Conservation (phyloP, 1,140 invertebrate genomes). For the Macrobrachium rosenbergii region DNA sequence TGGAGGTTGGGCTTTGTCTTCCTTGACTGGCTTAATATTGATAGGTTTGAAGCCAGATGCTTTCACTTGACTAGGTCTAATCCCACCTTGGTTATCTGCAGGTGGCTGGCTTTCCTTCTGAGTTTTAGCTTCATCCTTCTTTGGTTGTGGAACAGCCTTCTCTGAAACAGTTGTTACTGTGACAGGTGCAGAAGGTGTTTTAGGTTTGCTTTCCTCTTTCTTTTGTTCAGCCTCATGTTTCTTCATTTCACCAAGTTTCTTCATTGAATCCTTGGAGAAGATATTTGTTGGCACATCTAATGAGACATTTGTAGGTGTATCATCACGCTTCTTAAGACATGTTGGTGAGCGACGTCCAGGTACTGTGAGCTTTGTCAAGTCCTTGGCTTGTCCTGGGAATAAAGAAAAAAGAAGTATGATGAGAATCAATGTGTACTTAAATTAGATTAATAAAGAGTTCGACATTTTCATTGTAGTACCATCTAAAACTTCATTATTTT, state of each 20-base stretch:
- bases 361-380: constrained; percentile 54
- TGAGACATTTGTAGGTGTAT: neutral
- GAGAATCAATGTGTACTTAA: neutral
- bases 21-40: neutral
- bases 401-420: neutral
- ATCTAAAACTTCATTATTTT: neutral
- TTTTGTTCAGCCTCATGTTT: neutral
- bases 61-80: neutral
- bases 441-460: neutral
- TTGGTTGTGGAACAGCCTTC: neutral
- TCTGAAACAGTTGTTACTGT: constrained; percentile 24
- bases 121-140: constrained; percentile 23
- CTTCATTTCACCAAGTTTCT: constrained; percentile 17
- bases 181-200: neutral
- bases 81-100: neutral
- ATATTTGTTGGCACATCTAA: constrained; percentile 49
- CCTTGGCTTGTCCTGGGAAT: constrained; percentile 56
- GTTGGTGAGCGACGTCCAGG: constrained; percentile 57
- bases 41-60: neutral
- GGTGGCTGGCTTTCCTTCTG: constrained; percentile 30
- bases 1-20: constrained; percentile 5
- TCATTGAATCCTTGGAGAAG: constrained; percentile 46
- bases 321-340: constrained; percentile 42
- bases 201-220: neutral
- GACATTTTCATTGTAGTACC: too few relatives aligned